Evolutionary conservation across 2,113 vertebrate species (phyloP).

Genomic region (Delphinapterus leucas): DNA sequence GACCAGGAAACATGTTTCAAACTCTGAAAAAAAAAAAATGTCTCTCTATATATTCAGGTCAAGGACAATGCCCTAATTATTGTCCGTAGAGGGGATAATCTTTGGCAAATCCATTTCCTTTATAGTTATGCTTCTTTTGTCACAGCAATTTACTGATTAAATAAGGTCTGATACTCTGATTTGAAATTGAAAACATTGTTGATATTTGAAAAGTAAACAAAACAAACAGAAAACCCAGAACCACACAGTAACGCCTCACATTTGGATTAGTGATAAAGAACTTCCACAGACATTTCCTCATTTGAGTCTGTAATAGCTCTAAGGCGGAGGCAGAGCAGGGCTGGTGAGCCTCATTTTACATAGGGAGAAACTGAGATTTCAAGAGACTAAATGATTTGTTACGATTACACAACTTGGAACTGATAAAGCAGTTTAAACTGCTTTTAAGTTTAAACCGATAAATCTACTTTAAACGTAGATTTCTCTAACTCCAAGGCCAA

Average conservation of each 20-base stretch:
- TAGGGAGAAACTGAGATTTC: conserved; percentile 49
- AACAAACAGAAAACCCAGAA: not conserved
- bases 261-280: conserved; percentile 17
- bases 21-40: not conserved
- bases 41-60: not conserved
- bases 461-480: conserved; percentile 33
- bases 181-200: not conserved
- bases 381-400: conserved; percentile 52
- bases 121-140: not conserved
- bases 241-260: not conserved
- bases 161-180: not conserved
- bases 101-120: not conserved
- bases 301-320: not conserved
- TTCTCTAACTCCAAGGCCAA: conserved; percentile 54
- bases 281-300: not conserved
- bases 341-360: not conserved
- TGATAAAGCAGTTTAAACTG: conserved; percentile 40
- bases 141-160: not conserved
- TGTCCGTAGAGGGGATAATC: not conserved
- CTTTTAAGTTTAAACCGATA: no score
- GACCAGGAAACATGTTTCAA: not conserved
- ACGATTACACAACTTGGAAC: conserved; percentile 56
- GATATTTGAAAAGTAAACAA: not conserved
- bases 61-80: not conserved
- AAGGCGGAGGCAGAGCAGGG: not conserved